Conservation (phyloP, 2,113 vertebrate genomes). For the Macaca mulatta region DNA sequence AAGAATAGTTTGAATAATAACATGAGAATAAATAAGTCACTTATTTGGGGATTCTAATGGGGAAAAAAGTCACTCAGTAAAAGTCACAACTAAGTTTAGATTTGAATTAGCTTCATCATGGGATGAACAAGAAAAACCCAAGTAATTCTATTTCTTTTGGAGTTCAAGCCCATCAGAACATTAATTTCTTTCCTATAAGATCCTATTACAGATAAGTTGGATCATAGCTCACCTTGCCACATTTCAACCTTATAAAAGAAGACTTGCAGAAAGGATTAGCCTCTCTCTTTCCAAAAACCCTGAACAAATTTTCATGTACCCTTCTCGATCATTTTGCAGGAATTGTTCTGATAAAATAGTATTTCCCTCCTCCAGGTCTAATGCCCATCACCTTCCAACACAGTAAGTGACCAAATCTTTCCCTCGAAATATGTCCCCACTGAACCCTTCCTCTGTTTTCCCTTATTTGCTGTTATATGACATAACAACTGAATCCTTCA, state of each 20-base stretch:
- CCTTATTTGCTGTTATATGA: background rate
- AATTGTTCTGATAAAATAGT: background rate
- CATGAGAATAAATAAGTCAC: slow-evolving; percentile 43
- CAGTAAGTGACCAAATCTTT: background rate
- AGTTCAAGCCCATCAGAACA: background rate
- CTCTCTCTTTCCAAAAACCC: background rate
- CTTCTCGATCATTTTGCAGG: background rate
- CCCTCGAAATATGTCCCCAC: background rate
- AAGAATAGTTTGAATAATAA: slow-evolving; percentile 57
- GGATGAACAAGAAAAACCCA: background rate
- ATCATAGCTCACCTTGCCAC: background rate
- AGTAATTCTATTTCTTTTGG: background rate
- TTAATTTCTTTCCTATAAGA: background rate
- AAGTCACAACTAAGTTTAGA: background rate
- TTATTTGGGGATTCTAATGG: slow-evolving; percentile 20
- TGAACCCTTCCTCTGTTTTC: background rate
- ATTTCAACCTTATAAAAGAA: background rate
- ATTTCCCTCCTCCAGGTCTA: background rate
- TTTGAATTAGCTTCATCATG: background rate
- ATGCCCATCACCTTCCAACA: background rate
- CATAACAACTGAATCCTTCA: background rate
- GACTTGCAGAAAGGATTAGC: background rate
- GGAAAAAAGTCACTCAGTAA: slow-evolving; percentile 18
- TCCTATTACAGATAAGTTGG: background rate
- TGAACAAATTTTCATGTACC: background rate